These are phyloP conservation scores for Agrochola litura DNA, from an alignment of 2,888 invertebrate species.

Conservation along the genomic window DNA sequence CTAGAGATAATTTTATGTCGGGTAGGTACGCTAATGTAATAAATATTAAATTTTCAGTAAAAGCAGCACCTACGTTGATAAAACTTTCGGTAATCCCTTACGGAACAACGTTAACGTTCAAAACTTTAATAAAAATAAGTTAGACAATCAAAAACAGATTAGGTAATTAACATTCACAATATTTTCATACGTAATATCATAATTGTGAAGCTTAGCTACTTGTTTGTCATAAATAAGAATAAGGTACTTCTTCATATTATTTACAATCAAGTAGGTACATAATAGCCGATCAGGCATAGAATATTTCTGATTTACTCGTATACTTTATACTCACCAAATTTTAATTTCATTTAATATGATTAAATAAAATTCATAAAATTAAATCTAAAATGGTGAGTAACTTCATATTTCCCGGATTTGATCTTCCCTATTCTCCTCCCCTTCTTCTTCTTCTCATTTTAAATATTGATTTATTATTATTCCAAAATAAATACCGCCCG, in stretches of 20 bases:
- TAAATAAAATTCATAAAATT: not conserved
- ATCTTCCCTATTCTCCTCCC: not conserved
- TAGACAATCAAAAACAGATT: not conserved
- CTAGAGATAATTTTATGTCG: not conserved
- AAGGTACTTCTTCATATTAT: too few relatives aligned
- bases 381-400: not conserved
- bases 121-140: not conserved
- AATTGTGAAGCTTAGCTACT: not conserved
- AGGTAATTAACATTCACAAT: not conserved
- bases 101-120: not conserved
- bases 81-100: not conserved
- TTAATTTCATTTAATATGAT: not conserved
- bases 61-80: not conserved
- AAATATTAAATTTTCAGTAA: not conserved
- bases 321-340: not conserved
- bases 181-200: not conserved
- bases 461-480: not conserved
- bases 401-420: too few relatives aligned
- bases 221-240: too few relatives aligned
- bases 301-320: not conserved
- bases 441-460: not conserved
- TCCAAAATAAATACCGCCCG: not conserved
- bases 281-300: not conserved
- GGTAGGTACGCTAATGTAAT: not conserved
- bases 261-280: not conserved